phyloP scores from a whole-genome alignment of 2,888 invertebrate species.

The Belgica antarctica region DNA sequence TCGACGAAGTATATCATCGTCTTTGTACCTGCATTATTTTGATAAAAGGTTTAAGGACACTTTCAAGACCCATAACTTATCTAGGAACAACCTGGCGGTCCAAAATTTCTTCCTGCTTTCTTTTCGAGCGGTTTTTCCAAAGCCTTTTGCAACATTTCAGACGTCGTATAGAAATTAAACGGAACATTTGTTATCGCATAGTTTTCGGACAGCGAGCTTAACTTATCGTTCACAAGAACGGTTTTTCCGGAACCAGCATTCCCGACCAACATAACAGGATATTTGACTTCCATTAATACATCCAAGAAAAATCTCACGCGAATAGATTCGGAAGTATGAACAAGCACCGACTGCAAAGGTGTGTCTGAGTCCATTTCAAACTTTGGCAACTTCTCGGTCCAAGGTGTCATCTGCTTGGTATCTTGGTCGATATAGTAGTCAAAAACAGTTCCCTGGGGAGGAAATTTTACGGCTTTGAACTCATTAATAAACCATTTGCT shows the following conservation, averaged over 20 bases:
- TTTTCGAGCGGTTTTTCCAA: slow-evolving; percentile 93
- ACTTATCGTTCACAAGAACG: slow-evolving; percentile 71
- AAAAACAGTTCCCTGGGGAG: slow-evolving; percentile 86
- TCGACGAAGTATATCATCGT: slow-evolving; percentile 93
- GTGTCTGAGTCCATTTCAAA: slow-evolving; percentile 90
- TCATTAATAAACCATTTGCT: slow-evolving; percentile 98
- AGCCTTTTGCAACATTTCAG: slow-evolving; percentile 89
- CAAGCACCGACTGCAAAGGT: slow-evolving; percentile 88
- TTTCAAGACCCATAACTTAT: too few relatives aligned
- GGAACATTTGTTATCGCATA: slow-evolving; percentile 89
- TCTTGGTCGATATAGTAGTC: slow-evolving; percentile 91
- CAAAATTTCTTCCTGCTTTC: slow-evolving; percentile 92
- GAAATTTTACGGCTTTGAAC: slow-evolving; percentile 92
- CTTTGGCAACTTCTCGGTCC: slow-evolving; percentile 85
- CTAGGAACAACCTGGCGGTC: too few relatives aligned
- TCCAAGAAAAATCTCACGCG: slow-evolving; percentile 86
- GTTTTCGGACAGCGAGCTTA: slow-evolving; percentile 72
- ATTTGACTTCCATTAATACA: slow-evolving; percentile 79
- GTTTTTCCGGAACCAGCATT: slow-evolving; percentile 89
- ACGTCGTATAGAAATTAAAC: slow-evolving; percentile 94
- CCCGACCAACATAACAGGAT: slow-evolving; percentile 93
- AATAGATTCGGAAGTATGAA: slow-evolving; percentile 91
- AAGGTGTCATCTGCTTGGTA: slow-evolving; percentile 82
- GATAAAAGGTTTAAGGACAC: too few relatives aligned
- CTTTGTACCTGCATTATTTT: too few relatives aligned